A percentile compares a stretch with the other conserved stretches of the same genome.
phyloP scores from a whole-genome alignment of 92 coral and sea anemone species.

The Porites evermanni region DNA sequence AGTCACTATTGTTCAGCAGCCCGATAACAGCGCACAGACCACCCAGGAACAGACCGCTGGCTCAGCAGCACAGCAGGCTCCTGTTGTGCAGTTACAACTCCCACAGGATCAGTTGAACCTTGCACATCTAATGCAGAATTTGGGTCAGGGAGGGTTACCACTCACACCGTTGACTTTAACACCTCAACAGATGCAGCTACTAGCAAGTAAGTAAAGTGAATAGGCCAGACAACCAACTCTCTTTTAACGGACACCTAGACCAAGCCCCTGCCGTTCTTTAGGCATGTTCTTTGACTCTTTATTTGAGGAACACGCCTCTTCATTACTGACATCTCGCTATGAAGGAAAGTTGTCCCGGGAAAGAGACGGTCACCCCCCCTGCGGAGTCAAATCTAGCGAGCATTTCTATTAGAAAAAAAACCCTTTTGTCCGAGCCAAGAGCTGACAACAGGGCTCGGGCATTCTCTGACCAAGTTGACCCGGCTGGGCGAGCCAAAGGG shows the following conservation, averaged over 20 bases:
- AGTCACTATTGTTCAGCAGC: slow-evolving; percentile 43
- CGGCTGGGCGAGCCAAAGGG: too few species aligned
- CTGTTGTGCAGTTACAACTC: slow-evolving; percentile 71
- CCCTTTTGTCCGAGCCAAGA: too few species aligned
- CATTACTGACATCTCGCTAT: too few species aligned
- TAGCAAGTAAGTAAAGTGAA: slow-evolving; percentile 53
- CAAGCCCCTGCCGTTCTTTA: too few species aligned
- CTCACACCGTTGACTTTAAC: slow-evolving; percentile 16
- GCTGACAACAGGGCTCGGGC: too few species aligned
- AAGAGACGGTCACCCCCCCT: too few species aligned
- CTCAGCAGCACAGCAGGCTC: slow-evolving; percentile 59
- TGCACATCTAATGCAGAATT: slow-evolving; percentile 73
- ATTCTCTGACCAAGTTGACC: too few species aligned
- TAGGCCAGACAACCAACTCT: neutral
- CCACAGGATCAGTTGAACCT: slow-evolving; percentile 69
- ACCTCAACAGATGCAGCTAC: slow-evolving; percentile 40
- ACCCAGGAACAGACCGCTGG: slow-evolving; percentile 63
- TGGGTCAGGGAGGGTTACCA: slow-evolving; percentile 47
- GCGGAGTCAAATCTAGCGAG: too few species aligned
- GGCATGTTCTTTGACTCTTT: too few species aligned
- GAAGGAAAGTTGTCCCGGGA: neutral
- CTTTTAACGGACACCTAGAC: neutral
- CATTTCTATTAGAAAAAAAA: too few species aligned
- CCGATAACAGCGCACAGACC: slow-evolving; percentile 57
- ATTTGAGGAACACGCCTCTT: too few species aligned